Evolutionary conservation across 2,113 vertebrate species (phyloP), one percentile per base, ranked within the genome.

Genomic region (Chaetorhynchus papuensis): DNA sequence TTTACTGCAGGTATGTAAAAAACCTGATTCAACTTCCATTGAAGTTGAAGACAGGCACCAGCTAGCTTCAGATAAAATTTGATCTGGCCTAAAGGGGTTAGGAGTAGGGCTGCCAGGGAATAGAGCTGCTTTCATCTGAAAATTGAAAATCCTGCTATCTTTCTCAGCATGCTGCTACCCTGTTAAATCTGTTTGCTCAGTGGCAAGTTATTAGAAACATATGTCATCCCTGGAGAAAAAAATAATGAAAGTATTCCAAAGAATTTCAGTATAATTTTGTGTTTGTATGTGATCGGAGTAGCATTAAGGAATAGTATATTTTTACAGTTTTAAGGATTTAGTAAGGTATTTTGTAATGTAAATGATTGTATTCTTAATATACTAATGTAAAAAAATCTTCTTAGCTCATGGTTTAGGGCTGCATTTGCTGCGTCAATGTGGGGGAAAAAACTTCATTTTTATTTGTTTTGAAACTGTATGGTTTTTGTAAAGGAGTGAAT

Each of bases 101-200:
- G 87, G 57, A 94, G 65, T 84, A 69, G 77, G 49, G 61, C 94
- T 95, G 93, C 83, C 76, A 89, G 94, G 87, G 95, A 95, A 95
- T 69, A 95, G 89, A 95, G 83, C 94, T 87, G 87, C 93, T 96
- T 97, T 97, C 95, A 97, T 97, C 91, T 93, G 94, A 96, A 97
- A 95, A 96, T 91, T 96, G 91, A 97, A 97, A 97, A 95, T 95
- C 91, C 94, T 96, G 81, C 91, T 97, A 96, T 96, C 96, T 95
- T 93, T 89, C 94, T 93, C 96, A 95, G 95, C 95, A 89, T 87
- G 93, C 89, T 94, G 72, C 77, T 97, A 65, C 80, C 60, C 93
- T 92, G 77, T 88, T 95, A 95, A 96, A 94, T 95, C 93, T 95
- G 93, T 94, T 97, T 96, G 92, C 90, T 90, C 70, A 66, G 94